Conservation (phyloP, 1,140 invertebrate genomes). For the Penaeus vannamei region DNA sequence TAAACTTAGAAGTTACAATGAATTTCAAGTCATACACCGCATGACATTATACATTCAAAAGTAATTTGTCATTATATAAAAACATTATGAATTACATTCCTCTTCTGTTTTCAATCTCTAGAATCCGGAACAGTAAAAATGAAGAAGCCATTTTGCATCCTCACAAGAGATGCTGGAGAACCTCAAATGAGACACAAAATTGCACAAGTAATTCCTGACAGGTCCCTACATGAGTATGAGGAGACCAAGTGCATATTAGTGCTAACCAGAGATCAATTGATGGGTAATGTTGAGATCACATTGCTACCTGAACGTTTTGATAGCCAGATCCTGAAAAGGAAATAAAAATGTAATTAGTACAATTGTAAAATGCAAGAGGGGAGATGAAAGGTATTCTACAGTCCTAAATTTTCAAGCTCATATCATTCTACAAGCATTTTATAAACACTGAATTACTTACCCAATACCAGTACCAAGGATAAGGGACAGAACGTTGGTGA, state of each 20-base stretch:
- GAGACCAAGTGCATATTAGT: slow-evolving; percentile 31
- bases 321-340: slow-evolving; percentile 54
- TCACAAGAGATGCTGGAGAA: no score
- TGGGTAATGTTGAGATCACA: slow-evolving; percentile 40
- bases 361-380: neutral
- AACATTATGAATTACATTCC: no score
- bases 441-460: slow-evolving; percentile 73
- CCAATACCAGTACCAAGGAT: slow-evolving; percentile 91
- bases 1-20: no score
- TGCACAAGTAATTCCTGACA: slow-evolving; percentile 10
- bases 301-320: slow-evolving; percentile 56
- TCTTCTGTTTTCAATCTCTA: no score
- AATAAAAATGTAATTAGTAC: slow-evolving; percentile 40
- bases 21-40: no score
- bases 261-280: slow-evolving; percentile 53
- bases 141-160: no score
- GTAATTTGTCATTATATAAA: no score
- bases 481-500: slow-evolving; percentile 91
- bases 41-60: no score
- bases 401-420: no score
- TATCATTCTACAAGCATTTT: no score
- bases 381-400: neutral
- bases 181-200: no score
- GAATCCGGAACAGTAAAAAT: no score
- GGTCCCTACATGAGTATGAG: neutral